Base-by-base conservation (phyloP, 2,113 vertebrate species). In the Cyanistes caeruleus region DNA sequence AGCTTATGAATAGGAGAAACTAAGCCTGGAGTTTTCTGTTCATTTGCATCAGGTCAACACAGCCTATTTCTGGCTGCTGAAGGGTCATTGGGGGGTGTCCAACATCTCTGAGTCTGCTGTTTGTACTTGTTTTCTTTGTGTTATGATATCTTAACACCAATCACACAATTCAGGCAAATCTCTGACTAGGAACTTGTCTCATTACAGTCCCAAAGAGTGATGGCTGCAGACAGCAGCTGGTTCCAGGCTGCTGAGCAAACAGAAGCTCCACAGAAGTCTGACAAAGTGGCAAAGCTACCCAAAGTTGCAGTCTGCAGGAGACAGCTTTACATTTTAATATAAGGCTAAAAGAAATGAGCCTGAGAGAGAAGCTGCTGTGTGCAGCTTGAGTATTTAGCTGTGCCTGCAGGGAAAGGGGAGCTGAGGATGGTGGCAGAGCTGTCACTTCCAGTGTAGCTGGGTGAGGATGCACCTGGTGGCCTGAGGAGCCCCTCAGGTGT, bases 181-280 rank as follows among this genome's bases (percentile, higher is more conserved):
- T 89, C 43, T 44, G 51, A 21, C 13, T 17, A 37, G 70, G 63
- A 95, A 65, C 27, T 35, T 60, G 53, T 83, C 78, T 75, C 0
- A 0, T 85, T 68, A 16, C 35, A 58, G 69, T 46, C 49, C 44
- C 35, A 28, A 39, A 59, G 87, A 86, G 37, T 7, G 41, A 24
- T 85, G 74, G 46, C 37, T 89, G 70, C 75, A 83, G 75, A 68
- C 75, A 74, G 84, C 49, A 51, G 81, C 69, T 82, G 1, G 9
- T 65, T 93, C 39, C 51, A 58, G 84, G 89, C 84, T 97, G 77
- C 75, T 84, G 79, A 70, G 90, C 43, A 58, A 83, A 96, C 78
- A 89, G 87, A 83, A 94, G 55, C 87, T 94, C 62, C 28, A 87
- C n/a, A 69, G 48, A 23, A 91, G 7, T 9, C 52, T 72, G 51